These are phyloP conservation scores for Drosophila neotestacea DNA, from an alignment of 2,888 invertebrate genomes.

Conservation along the genomic window DNA sequence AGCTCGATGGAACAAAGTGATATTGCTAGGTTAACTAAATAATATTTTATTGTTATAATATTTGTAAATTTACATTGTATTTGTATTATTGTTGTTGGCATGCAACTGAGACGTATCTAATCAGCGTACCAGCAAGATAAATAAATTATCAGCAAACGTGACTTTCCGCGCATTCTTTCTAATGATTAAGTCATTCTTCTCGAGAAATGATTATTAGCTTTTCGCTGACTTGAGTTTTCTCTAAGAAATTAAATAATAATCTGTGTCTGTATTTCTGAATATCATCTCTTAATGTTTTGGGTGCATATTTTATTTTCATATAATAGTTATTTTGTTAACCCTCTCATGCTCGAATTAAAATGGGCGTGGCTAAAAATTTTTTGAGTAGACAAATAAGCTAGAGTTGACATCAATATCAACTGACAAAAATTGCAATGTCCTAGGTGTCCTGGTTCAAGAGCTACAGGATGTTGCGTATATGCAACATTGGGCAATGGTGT, in stretches of 20 bases:
- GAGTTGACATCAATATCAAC: too few relatives aligned
- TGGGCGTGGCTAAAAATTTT: too few relatives aligned
- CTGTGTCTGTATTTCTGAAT: too few relatives aligned
- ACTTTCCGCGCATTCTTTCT: slow-evolving; percentile 17
- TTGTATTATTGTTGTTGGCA: slow-evolving; percentile 21
- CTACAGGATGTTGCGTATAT: too few relatives aligned
- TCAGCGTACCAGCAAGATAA: slow-evolving; percentile 31
- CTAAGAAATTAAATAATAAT: background rate
- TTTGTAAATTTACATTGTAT: slow-evolving; percentile 41
- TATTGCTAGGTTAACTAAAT: slow-evolving; percentile 1
- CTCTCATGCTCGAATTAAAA: too few relatives aligned
- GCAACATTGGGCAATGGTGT: too few relatives aligned
- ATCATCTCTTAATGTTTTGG: too few relatives aligned
- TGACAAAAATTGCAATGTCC: too few relatives aligned
- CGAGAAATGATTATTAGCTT: background rate
- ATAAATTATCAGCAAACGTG: slow-evolving; percentile 37
- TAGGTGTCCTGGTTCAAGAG: too few relatives aligned
- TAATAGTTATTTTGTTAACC: too few relatives aligned
- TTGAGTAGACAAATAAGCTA: too few relatives aligned
- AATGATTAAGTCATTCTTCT: slow-evolving; percentile 25
- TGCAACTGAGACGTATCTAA: slow-evolving; percentile 19
- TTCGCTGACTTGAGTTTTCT: background rate
- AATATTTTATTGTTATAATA: slow-evolving; percentile 32
- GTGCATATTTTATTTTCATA: too few relatives aligned
- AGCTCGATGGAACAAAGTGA: slow-evolving; percentile 67